Percentiles rank a stretch among this genome's conserved stretches.
Evolutionary conservation across 2,113 vertebrate species (phyloP).

Genomic region (Sphyrna mokarran): DNA sequence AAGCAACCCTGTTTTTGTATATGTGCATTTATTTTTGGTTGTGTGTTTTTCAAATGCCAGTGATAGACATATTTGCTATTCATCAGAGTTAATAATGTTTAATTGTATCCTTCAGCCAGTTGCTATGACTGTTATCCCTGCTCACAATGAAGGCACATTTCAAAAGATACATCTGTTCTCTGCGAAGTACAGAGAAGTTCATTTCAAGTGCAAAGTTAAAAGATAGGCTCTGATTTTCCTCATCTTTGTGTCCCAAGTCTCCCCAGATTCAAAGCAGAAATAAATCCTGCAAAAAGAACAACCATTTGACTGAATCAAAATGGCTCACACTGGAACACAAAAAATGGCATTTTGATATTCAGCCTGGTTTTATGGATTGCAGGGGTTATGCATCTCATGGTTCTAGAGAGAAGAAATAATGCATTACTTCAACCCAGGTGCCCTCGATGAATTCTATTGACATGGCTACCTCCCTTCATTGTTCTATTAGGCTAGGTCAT

Average conservation of each 20-base stretch:
- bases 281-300: neutral
- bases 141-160: neutral
- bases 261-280: neutral
- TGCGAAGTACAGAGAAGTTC: neutral
- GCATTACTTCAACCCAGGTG: too few relatives aligned
- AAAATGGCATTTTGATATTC: too few relatives aligned
- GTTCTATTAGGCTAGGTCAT: too few relatives aligned
- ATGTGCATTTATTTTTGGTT: neutral
- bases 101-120: neutral
- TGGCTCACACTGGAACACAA: too few relatives aligned
- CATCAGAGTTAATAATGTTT: neutral
- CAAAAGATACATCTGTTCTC: neutral
- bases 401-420: too few relatives aligned
- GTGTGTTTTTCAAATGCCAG: neutral
- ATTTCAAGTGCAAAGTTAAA: neutral
- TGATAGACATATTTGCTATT: neutral
- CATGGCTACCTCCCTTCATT: too few relatives aligned
- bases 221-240: neutral
- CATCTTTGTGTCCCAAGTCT: neutral
- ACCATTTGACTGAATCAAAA: too few relatives aligned
- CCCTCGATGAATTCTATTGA: too few relatives aligned
- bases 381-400: too few relatives aligned
- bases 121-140: neutral
- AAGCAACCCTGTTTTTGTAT: neutral
- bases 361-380: too few relatives aligned